Percentiles rank a stretch among this genome's conserved stretches.
Evolutionary conservation across 1,140 invertebrate genomes (phyloP).

Genomic region (Bactericera cockerelli): DNA sequence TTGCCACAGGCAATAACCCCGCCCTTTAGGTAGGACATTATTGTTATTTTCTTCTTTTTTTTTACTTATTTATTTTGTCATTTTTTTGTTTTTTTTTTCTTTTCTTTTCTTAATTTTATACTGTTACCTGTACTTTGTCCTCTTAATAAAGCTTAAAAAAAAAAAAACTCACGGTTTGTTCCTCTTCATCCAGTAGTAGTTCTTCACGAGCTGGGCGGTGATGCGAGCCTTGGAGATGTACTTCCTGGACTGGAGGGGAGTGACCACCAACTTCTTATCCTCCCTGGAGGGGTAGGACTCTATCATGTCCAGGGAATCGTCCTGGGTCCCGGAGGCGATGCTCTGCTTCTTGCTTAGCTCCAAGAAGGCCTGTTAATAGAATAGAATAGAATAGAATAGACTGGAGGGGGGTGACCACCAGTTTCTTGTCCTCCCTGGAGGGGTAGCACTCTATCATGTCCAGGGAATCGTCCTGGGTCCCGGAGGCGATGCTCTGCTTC

Average conservation of each 20-base stretch:
- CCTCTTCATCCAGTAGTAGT: constrained; percentile 74
- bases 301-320: constrained; percentile 1
- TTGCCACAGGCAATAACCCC: too few relatives aligned
- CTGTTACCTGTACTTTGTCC: too few relatives aligned
- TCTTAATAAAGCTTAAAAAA: too few relatives aligned
- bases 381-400: too few relatives aligned
- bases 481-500: constrained; percentile 14
- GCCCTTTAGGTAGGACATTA: too few relatives aligned
- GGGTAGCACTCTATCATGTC: constrained; percentile 19
- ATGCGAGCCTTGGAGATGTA: constrained; percentile 26
- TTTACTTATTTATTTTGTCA: too few relatives aligned
- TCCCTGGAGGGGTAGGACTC: constrained; percentile 20
- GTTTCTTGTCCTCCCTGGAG: constrained; percentile 15
- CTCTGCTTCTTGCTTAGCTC: constrained; percentile 18
- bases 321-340: constrained; percentile 8
- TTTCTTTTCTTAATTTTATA: too few relatives aligned
- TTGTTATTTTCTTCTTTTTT: too few relatives aligned
- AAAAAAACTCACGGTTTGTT: constrained; percentile 58
- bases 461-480: background rate
- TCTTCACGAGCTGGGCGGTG: constrained; percentile 76
- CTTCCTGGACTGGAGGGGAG: constrained; percentile 16
- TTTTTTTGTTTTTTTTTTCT: too few relatives aligned
- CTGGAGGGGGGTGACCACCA: constrained; percentile 15
- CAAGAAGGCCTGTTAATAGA: constrained; percentile 19
- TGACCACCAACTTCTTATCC: constrained; percentile 13